Evolutionary conservation across 2,113 vertebrate species (phyloP), one percentile per base, ranked within the genome.

Genomic region (Shinisaurus crocodilurus): DNA sequence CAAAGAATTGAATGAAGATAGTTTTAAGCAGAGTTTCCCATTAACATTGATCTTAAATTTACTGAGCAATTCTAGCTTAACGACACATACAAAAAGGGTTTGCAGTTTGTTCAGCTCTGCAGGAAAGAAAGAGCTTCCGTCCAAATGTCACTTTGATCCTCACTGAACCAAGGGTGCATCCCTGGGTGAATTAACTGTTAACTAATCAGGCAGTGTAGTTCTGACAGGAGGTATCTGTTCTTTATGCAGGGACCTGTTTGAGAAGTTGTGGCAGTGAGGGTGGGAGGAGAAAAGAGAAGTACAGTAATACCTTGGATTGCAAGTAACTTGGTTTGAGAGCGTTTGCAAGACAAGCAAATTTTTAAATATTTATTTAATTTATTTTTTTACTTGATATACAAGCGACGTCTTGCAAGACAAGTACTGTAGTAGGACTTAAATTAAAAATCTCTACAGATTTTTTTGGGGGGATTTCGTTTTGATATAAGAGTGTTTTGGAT

Each of bases 101-200:
- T 70, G 29, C 29, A 32, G 37, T 79, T 48, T n/a, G 27, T 29
- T 10, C 54, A 67, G 76, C 43, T 80, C 76, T n/a, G 75, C 76
- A 88, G 75, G 87, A 80, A 48, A 67, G 45, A 87, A 77, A 87
- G 50, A 63, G 37, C 86, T 60, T 88, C 76, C 32, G 69, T 50
- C 76, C 75, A 88, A 80, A 80, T 80, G 63, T 80, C 87, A 88
- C 72, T 88, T 79, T 80, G 75, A 80, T 88, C 32, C 43, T 50
- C 60, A 88, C 43, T 80, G 60, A 88, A 88, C 40, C 87, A 88
- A 80, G 76, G 37, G 27, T 88, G 25, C 29, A 67, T 79, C 29
- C 8, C 40, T 88, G 70, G 74, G 40, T 77, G 37, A 77, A 87
- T 45, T 87, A 63, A 63, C 37, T 45, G 63, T 80, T 67, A 80